Evolutionary conservation across 2,113 vertebrate species (phyloP), one percentile per base, ranked within the genome.

Genomic region (Mohoua ochrocephala): DNA sequence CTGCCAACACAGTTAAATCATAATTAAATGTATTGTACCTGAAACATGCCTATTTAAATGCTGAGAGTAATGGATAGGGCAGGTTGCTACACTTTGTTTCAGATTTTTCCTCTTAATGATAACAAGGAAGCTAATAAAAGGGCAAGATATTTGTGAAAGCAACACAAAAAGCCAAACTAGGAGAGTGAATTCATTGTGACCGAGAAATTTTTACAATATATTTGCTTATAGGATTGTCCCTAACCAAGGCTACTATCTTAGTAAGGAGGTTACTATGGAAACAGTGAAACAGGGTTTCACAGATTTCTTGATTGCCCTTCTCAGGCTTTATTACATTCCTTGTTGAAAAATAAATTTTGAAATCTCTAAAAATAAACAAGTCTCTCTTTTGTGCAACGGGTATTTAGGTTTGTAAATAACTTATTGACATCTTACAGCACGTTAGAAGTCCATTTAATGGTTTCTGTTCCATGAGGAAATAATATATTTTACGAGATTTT

Each of bases 211-310:
- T 92, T 59, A 37, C 91, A 84, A 20, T 59, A 10, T 54, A 60
- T 91, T 93, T 95, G 69, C 77, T 92, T 75, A 64, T 24, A 69
- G 42, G 27, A 26, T 59, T 92, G 68, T 93, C 54, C 71, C 95
- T 92, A 96, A 89, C 79, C 88, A 86, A 95, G 88, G 56, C 89
- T 84, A 84, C 56, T 86, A 17, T 60, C 79, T 81, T 78, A 64
- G 67, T 91, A 74, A 73, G 67, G 73, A 63, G 92, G 91, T 96
- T 97, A 89, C 96, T 89, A 93, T 96, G 95, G 96, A 80, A 96
- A 96, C 95, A 93, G 76, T 84, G 90, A 91, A 92, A 86, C 15
- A 67, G 31, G 26, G 19, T 91, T 88, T 87, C 90, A 64, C 76
- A 74, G 87, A 56, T 87, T 93, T 88, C 85, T 84, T 84, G 54